Percentiles rank a stretch among this genome's conserved stretches.
Conservation (phyloP, 2,888 invertebrate genomes). For the Prenolepis imparis region DNA sequence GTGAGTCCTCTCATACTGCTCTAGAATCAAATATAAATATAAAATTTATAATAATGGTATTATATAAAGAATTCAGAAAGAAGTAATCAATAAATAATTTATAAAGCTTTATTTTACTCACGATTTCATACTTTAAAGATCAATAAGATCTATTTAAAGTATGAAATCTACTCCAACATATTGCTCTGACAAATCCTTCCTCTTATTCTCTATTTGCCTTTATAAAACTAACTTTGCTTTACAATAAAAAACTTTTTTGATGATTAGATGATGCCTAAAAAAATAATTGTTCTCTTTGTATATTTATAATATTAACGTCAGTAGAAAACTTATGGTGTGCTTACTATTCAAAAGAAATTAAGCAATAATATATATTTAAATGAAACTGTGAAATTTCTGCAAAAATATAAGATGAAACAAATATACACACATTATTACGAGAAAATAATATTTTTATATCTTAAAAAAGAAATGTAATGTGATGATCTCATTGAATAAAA, state of each 20-base stretch:
- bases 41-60: neutral
- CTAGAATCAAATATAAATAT: neutral
- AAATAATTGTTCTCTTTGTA: neutral
- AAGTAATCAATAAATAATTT: neutral
- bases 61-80: neutral
- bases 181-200: neutral
- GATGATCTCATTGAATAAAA: neutral
- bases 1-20: slow-evolving; percentile 66
- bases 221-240: neutral
- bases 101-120: neutral
- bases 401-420: neutral
- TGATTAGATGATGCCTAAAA: neutral
- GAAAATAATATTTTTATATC: neutral
- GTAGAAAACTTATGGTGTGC: neutral
- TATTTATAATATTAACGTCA: neutral
- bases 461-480: neutral
- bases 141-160: too few species aligned
- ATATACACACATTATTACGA: neutral
- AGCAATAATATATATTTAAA: neutral
- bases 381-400: neutral
- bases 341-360: neutral
- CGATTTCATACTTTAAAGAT: neutral
- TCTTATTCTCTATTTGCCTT: neutral
- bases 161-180: neutral
- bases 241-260: neutral